Percentiles rank a stretch among this genome's conserved stretches.
Evolutionary conservation across 2,797 vertebrate genomes (phyloP).

Genomic region (Phrynocephalus vlangalii): DNA sequence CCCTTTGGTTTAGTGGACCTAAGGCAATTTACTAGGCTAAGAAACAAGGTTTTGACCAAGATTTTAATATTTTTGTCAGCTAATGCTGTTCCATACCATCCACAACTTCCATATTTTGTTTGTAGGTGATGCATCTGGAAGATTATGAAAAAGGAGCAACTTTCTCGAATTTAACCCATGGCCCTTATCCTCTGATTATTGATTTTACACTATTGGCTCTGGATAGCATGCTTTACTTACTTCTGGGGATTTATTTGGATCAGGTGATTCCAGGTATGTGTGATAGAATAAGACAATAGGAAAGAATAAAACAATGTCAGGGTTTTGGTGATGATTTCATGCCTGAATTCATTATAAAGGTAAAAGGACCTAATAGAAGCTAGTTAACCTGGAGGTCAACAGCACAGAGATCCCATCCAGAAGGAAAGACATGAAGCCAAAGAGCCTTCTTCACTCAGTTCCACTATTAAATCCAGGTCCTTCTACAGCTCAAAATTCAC

Average conservation of each 20-base stretch:
- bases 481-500: too few species aligned
- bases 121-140: conserved; percentile 94
- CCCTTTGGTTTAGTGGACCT: too few species aligned
- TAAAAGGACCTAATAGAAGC: not conserved
- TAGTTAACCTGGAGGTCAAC: too few species aligned
- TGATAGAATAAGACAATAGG: not conserved
- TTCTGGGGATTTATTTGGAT: conserved; percentile 92
- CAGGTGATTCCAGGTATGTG: conserved; percentile 92
- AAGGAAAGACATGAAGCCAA: too few species aligned
- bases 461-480: too few species aligned
- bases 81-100: not conserved
- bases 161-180: conserved; percentile 84
- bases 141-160: conserved; percentile 90
- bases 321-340: not conserved
- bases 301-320: not conserved
- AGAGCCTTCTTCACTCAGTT: too few species aligned
- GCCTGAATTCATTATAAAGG: not conserved
- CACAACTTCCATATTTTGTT: conserved; percentile 12
- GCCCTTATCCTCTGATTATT: conserved; percentile 90
- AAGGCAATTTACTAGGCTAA: too few species aligned
- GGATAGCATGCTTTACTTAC: conserved; percentile 91
- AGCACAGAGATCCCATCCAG: too few species aligned
- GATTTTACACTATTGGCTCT: conserved; percentile 85
- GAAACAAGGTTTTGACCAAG: too few species aligned
- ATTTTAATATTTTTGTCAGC: not conserved